Conservation (phyloP, 2,888 invertebrate species). For the Gastracanthus pulcherrimus region DNA sequence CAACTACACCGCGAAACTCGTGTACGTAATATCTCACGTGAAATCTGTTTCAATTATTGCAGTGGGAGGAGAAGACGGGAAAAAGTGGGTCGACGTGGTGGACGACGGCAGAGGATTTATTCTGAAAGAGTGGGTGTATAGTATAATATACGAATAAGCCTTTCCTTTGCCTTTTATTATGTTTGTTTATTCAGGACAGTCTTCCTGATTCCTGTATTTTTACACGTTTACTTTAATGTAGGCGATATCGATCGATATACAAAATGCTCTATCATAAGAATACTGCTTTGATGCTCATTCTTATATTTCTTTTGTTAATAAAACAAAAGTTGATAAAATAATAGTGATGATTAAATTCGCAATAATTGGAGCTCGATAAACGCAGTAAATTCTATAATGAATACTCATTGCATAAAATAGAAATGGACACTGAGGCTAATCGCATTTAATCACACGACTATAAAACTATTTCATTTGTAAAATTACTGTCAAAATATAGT, state of each 20-base stretch:
- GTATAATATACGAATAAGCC: background rate
- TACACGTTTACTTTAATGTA: background rate
- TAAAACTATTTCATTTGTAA: background rate
- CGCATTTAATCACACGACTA: background rate
- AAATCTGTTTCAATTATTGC: constrained; percentile 42
- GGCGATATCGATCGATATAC: background rate
- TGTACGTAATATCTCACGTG: constrained; percentile 23
- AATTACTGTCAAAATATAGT: background rate
- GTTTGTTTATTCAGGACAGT: constrained; percentile 26
- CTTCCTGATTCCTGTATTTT: background rate
- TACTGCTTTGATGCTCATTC: background rate
- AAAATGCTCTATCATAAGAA: background rate
- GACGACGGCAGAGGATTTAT: too few species aligned
- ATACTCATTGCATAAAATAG: background rate
- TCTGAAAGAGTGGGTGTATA: background rate
- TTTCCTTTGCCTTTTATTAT: background rate
- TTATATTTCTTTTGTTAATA: background rate
- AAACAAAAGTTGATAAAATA: background rate
- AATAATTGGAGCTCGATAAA: background rate
- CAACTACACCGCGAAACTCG: background rate
- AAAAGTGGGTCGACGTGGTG: background rate
- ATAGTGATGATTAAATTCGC: background rate
- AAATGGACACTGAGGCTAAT: background rate
- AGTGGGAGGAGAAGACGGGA: background rate
- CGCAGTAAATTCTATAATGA: background rate